phyloP scores from a whole-genome alignment of 2,888 invertebrate genomes.

The Hartigia nigra region DNA sequence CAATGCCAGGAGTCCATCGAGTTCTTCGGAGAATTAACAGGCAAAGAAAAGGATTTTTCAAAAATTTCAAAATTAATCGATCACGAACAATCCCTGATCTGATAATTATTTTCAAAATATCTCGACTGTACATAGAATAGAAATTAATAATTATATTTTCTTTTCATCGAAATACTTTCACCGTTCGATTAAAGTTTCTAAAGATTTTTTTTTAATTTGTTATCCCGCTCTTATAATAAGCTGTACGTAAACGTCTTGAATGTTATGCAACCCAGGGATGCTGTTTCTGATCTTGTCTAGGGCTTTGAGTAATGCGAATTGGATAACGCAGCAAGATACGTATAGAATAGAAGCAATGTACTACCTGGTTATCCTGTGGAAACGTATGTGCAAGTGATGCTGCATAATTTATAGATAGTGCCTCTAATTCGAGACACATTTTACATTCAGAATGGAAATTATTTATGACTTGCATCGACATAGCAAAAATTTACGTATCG shows the following conservation, averaged over 20 bases:
- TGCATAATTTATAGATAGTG: constrained; percentile 1
- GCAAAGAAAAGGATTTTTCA: not conserved
- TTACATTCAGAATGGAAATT: not conserved
- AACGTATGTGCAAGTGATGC: constrained; percentile 4
- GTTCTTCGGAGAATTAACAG: constrained; percentile 5
- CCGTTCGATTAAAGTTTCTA: not conserved
- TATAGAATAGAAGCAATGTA: not conserved
- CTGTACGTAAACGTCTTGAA: not conserved
- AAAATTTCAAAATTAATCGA: not conserved
- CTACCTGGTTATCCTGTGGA: not conserved
- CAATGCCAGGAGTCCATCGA: not conserved
- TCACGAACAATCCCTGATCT: not conserved
- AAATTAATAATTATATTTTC: not conserved
- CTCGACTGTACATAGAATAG: not conserved
- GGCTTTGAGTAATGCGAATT: constrained; percentile 13
- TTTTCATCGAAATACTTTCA: not conserved
- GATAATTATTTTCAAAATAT: not conserved
- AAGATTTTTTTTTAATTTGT: too few relatives aligned
- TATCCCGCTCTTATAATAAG: not conserved
- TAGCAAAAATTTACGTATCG: not conserved
- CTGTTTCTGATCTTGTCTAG: constrained; percentile 1
- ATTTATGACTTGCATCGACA: not conserved
- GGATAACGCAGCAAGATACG: not conserved
- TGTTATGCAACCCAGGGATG: not conserved
- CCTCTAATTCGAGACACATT: not conserved